Evolutionary conservation across 2,888 invertebrate genomes (phyloP).

Genomic region (Philereme vetulata): DNA sequence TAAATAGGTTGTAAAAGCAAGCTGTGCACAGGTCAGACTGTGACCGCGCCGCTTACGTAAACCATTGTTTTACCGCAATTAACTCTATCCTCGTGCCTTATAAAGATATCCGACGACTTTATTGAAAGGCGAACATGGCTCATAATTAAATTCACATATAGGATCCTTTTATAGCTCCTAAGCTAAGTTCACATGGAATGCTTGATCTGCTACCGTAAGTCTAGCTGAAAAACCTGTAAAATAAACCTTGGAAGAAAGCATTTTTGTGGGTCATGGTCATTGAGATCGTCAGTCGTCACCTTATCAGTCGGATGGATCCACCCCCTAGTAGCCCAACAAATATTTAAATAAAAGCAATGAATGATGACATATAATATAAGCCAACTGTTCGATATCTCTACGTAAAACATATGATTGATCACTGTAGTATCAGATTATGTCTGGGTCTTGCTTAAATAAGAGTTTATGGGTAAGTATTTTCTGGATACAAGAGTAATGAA

Average conservation of each 20-base stretch:
- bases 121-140: conserved; percentile 34
- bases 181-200: conserved; percentile 12
- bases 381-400: background rate
- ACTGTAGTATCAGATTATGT: no score
- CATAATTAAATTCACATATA: conserved; percentile 39
- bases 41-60: conserved; percentile 52
- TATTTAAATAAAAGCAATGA: no score
- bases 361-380: background rate
- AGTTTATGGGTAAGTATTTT: no score
- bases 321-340: background rate
- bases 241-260: background rate
- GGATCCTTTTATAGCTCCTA: conserved; percentile 20
- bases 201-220: background rate
- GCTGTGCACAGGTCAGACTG: conserved; percentile 42
- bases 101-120: conserved; percentile 50
- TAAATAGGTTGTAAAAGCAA: conserved; percentile 26
- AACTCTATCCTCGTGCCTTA: conserved; percentile 48
- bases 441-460: no score
- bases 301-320: background rate
- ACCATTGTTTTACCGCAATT: conserved; percentile 54
- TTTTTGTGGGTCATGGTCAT: background rate
- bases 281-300: background rate
- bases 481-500: no score
- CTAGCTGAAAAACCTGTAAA: background rate
- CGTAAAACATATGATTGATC: no score